Percentiles rank a stretch among this genome's conserved stretches.
phyloP scores from a whole-genome alignment of 2,797 vertebrate species.

The Petrocephalus sullivani region DNA sequence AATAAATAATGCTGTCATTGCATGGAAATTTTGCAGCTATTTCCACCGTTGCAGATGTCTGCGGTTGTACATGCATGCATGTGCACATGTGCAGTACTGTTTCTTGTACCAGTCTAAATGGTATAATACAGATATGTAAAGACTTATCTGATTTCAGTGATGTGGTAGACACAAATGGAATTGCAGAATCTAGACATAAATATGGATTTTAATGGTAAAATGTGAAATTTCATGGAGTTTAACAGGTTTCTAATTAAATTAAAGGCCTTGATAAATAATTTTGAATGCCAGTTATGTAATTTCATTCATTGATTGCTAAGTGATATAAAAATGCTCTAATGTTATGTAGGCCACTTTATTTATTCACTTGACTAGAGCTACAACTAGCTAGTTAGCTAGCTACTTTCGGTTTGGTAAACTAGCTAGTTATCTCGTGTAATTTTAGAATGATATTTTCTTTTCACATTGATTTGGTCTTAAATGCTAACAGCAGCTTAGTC shows the following conservation, averaged over 20 bases:
- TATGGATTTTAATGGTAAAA: background rate
- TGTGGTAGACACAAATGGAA: background rate
- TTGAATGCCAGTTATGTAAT: background rate
- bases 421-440: background rate
- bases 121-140: background rate
- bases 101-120: background rate
- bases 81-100: background rate
- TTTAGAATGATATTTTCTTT: background rate
- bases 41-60: background rate
- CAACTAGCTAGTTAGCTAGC: background rate
- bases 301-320: background rate
- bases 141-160: background rate
- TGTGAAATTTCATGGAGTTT: background rate
- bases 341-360: background rate
- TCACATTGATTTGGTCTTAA: background rate
- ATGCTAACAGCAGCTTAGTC: background rate
- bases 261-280: too few species aligned
- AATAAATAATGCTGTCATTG: background rate
- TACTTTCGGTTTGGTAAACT: background rate
- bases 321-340: background rate
- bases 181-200: background rate
- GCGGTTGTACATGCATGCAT: background rate
- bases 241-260: background rate
- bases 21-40: background rate
- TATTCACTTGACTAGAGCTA: background rate